Evolutionary conservation across 2,113 vertebrate genomes (phyloP).

Genomic region (Bettongia penicillata): DNA sequence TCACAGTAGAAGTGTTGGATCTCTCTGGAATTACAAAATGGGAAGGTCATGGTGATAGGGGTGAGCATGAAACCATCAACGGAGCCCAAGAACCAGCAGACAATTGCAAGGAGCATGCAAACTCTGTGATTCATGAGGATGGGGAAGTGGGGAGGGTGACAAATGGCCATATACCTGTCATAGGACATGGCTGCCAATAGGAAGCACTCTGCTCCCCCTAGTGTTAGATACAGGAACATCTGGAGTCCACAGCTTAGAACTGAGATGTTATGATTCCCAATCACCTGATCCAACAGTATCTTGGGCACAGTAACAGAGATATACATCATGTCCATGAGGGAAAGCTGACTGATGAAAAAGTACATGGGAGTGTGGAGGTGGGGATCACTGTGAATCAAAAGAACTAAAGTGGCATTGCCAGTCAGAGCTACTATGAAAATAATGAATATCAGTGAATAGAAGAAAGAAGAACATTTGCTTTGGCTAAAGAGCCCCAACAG

Average conservation of each 20-base stretch:
- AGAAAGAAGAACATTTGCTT: neutral
- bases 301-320: no score
- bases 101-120: no score
- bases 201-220: constrained; percentile 11
- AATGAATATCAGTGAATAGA: neutral
- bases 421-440: neutral
- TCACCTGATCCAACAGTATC: no score
- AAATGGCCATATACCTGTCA: constrained; percentile 29
- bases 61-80: no score
- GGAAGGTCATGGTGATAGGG: no score
- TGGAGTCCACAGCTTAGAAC: neutral
- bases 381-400: neutral
- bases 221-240: constrained; percentile 29
- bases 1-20: no score
- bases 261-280: no score
- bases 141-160: no score
- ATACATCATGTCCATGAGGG: neutral
- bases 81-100: no score
- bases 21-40: no score
- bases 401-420: neutral
- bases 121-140: no score
- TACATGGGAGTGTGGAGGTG: constrained; percentile 2
- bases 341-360: constrained; percentile 27
- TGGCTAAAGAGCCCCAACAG: neutral
- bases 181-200: constrained; percentile 42